phyloP scores from a whole-genome alignment of 92 coral and sea anemone genomes.

The Phenganax marumi region DNA sequence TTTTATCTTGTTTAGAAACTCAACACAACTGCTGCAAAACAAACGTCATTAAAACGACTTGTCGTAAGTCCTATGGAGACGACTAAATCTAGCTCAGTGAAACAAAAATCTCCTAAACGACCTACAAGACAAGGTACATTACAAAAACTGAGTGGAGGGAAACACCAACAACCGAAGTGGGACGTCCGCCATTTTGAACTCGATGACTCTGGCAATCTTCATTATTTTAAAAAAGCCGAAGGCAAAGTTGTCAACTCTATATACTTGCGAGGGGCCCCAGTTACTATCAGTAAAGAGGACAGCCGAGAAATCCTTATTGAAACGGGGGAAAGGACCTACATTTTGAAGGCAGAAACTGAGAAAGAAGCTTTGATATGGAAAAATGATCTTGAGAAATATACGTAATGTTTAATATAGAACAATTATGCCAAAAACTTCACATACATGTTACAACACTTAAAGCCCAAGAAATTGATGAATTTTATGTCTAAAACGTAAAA shows the following conservation, averaged over 20 bases:
- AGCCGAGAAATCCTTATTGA: constrained; percentile 63
- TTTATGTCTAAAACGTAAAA: too few species aligned
- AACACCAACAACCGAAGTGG: constrained; percentile 87
- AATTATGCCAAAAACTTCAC: not conserved
- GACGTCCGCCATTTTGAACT: constrained; percentile 92
- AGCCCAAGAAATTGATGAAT: too few species aligned
- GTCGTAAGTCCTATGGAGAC: constrained; percentile 36
- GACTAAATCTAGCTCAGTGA: constrained; percentile 35
- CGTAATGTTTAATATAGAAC: constrained; percentile 39
- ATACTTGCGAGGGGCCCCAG: constrained; percentile 88
- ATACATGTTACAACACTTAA: too few species aligned
- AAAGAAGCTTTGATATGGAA: constrained; percentile 86
- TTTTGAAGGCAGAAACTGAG: constrained; percentile 62
- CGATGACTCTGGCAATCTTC: constrained; percentile 74
- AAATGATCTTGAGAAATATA: constrained; percentile 65
- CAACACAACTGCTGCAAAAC: not conserved
- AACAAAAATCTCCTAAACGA: constrained; percentile 38
- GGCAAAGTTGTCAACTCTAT: constrained; percentile 85
- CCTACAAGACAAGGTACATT: constrained; percentile 84
- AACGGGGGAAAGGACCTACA: constrained; percentile 86
- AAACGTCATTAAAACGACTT: constrained; percentile 3
- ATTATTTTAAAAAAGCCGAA: constrained; percentile 82
- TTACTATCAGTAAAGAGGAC: constrained; percentile 64
- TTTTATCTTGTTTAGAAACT: not conserved
- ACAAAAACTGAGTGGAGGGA: constrained; percentile 90